A percentile compares a stretch with the other conserved stretches of the same genome.
These are phyloP conservation scores for Calliopsis andreniformis DNA, from an alignment of 1,140 invertebrate genomes.

Conservation along the genomic window DNA sequence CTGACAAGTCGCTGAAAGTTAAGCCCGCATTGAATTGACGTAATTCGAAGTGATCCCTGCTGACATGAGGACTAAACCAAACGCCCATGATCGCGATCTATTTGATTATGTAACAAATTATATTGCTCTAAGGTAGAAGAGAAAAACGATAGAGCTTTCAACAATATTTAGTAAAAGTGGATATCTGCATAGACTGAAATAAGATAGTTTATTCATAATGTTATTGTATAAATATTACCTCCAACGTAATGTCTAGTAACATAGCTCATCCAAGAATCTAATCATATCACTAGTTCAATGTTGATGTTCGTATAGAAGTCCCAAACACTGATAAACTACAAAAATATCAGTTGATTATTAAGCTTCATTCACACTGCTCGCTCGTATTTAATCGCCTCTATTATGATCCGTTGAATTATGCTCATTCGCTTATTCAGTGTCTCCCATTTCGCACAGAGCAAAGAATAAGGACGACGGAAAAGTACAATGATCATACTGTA, in stretches of 20 bases:
- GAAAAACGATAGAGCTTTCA: too few species aligned
- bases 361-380: slow-evolving; percentile 15
- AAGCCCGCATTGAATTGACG: neutral
- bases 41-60: slow-evolving; percentile 21
- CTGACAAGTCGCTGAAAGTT: slow-evolving; percentile 3
- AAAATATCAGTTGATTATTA: neutral
- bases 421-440: neutral
- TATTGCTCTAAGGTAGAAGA: neutral
- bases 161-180: too few species aligned
- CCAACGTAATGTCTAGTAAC: too few species aligned
- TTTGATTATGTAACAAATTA: slow-evolving; percentile 26
- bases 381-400: slow-evolving; percentile 18
- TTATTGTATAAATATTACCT: too few species aligned
- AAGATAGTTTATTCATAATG: too few species aligned
- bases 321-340: neutral
- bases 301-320: neutral
- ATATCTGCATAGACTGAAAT: too few species aligned
- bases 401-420: slow-evolving; percentile 24
- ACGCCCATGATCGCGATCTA: neutral
- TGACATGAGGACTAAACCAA: slow-evolving; percentile 8
- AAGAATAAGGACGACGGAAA: neutral
- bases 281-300: neutral
- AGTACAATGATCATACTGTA: slow-evolving; percentile 57
- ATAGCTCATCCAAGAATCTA: too few species aligned
- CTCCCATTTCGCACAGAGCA: neutral